Evolutionary conservation across 1,140 invertebrate genomes (phyloP).

Genomic region (Helicoverpa zea): DNA sequence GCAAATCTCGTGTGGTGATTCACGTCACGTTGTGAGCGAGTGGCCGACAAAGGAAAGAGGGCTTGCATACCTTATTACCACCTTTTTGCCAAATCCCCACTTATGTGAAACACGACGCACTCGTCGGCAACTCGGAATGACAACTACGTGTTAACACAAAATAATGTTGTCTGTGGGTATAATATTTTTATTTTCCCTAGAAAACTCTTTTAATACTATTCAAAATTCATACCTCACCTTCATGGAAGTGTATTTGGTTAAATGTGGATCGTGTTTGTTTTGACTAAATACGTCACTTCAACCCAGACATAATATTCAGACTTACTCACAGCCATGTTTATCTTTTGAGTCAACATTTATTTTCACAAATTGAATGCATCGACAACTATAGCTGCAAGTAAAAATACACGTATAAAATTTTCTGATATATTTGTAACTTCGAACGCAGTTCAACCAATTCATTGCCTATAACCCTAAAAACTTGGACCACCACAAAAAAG

Average conservation of each 20-base stretch:
- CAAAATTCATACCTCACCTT: constrained; percentile 29
- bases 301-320: no score
- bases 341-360: no score
- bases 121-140: constrained; percentile 75
- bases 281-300: constrained; percentile 3
- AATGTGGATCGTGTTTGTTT: constrained; percentile 10
- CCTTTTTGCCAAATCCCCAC: constrained; percentile 82
- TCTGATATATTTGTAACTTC: background rate
- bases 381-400: no score
- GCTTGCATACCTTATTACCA: constrained; percentile 86
- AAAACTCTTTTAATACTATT: constrained; percentile 43
- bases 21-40: constrained; percentile 81
- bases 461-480: background rate
- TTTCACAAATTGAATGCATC: no score
- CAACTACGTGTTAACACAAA: constrained; percentile 72
- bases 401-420: no score
- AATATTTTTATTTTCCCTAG: constrained; percentile 40
- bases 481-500: background rate
- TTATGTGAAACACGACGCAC: constrained; percentile 80
- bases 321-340: no score
- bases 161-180: constrained; percentile 52
- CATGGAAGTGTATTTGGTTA: constrained; percentile 12
- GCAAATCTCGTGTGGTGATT: constrained; percentile 79
- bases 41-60: constrained; percentile 85
- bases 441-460: background rate